Evolutionary conservation across 2,113 vertebrate genomes (phyloP), one percentile per base, ranked within the genome.

Genomic region (Pseudorasbora parva): DNA sequence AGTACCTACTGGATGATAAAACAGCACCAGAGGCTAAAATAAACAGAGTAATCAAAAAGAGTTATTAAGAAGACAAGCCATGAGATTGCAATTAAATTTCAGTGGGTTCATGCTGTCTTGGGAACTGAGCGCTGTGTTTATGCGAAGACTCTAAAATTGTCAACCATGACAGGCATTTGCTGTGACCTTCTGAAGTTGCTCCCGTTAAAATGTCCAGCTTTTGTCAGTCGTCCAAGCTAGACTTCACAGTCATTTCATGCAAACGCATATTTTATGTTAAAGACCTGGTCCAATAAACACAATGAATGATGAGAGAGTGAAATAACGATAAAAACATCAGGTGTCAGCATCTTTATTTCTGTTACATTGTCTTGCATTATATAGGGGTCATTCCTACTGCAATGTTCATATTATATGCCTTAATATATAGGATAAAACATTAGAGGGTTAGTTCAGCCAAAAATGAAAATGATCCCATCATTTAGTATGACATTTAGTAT

Each of bases 1-100:
- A 82, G 85, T 82, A 76, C 80, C 82, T 85, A 77, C 83, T 78
- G 72, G 25, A 78, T 19, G 80, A 82, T 87, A 81, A 73, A 83
- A 73, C 57, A 77, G 43, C 37, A 62, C 62, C 82, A 47, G 51
- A 45, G 64, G 69, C 64, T 47, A 56, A 82, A 59, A 86, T 43
- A 85, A 86, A 85, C 72, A 85, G 41, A 71, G 64, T 60, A 12
- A 76, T 86, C 64, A 33, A 84, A 78, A 86, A 45, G 57, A 75
- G 37, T 82, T 21, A n/a, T 23, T 25, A 51, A 64, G 74, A 68
- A 51, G 11, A 66, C 27, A n/a, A 37, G 72, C 73, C 49, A 37
- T 45, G 41, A 78, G 23, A 75, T 47, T 78, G 74, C 27, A 77
- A 7, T 83, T 77, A 45, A 37, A 64, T 51, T 23, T 49, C 27